These are phyloP conservation scores for Phymatocera aterrima DNA, from an alignment of 2,888 invertebrate species.

Conservation along the genomic window DNA sequence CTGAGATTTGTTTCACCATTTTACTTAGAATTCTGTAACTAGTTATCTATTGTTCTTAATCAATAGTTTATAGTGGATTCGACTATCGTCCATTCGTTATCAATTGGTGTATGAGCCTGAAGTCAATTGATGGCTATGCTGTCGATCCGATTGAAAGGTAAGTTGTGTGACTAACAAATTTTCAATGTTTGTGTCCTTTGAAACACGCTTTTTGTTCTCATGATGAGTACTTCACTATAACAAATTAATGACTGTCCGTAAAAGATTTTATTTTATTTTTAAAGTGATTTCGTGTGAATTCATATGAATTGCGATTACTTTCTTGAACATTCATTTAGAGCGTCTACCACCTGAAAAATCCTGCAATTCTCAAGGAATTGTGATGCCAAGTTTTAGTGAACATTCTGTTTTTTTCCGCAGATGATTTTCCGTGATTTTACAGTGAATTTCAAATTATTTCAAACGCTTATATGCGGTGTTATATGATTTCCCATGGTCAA, in stretches of 20 bases:
- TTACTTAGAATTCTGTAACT: constrained; percentile 21
- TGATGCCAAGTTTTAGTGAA: too few species aligned
- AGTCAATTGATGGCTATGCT: constrained; percentile 91
- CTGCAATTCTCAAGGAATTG: too few species aligned
- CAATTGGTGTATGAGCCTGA: constrained; percentile 94
- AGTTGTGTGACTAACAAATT: constrained; percentile 56
- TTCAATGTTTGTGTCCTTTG: neutral
- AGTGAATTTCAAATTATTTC: too few species aligned
- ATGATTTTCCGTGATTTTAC: too few species aligned
- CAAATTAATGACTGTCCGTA: neutral
- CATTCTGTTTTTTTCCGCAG: too few species aligned
- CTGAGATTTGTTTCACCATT: neutral
- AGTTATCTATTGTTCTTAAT: constrained; percentile 70
- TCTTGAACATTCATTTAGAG: too few species aligned
- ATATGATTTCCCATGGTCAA: too few species aligned
- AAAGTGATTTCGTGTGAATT: too few species aligned
- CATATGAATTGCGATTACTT: too few species aligned
- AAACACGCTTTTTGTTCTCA: neutral
- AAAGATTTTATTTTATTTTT: neutral
- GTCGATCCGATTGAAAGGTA: constrained; percentile 95
- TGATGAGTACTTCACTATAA: neutral
- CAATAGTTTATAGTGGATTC: constrained; percentile 82
- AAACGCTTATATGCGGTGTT: too few species aligned
- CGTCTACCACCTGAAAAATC: too few species aligned
- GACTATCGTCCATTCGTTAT: constrained; percentile 95